A percentile compares a stretch with the other conserved stretches of the same genome.
Evolutionary conservation across 53 echinoderm and acorn worm genomes (phyloP).

Genomic region (Echinarachnius parma): DNA sequence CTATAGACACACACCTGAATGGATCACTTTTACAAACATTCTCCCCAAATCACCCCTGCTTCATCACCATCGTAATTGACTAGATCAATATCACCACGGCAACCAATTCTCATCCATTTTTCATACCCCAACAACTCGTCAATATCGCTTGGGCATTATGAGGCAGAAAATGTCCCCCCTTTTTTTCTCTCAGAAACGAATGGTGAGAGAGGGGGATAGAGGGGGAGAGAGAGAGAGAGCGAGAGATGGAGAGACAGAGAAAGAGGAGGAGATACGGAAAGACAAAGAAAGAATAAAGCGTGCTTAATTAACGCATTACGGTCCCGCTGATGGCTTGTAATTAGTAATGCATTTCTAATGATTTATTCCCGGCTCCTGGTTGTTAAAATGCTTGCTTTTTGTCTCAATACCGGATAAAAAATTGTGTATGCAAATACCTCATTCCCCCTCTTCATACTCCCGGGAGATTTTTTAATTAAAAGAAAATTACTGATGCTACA

Average conservation of each 20-base stretch:
- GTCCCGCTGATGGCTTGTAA: constrained; percentile 25
- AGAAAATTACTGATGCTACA: not conserved
- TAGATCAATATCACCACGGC: constrained; percentile 47
- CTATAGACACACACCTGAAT: not conserved
- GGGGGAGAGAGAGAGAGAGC: no score
- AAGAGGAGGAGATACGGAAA: no score
- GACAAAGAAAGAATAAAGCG: constrained; percentile 22
- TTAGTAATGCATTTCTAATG: constrained; percentile 20
- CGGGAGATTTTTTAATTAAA: constrained; percentile 33
- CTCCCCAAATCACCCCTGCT: constrained; percentile 25
- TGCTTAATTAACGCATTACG: constrained; percentile 48
- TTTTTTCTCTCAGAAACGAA: not conserved
- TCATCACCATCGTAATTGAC: constrained; percentile 50
- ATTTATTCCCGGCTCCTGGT: no score
- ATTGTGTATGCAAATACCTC: constrained; percentile 45
- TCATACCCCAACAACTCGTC: constrained; percentile 19
- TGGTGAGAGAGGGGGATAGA: no score
- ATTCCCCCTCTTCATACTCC: no score
- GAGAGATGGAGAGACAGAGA: no score
- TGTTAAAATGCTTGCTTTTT: constrained; percentile 44
- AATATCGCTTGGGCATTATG: constrained; percentile 23
- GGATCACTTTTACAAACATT: constrained; percentile 39
- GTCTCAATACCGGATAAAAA: constrained; percentile 37
- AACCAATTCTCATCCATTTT: constrained; percentile 52
- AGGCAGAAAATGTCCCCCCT: not conserved